Base-by-base conservation (phyloP, 2,888 invertebrate species). In the Agonopterix arenella region DNA sequence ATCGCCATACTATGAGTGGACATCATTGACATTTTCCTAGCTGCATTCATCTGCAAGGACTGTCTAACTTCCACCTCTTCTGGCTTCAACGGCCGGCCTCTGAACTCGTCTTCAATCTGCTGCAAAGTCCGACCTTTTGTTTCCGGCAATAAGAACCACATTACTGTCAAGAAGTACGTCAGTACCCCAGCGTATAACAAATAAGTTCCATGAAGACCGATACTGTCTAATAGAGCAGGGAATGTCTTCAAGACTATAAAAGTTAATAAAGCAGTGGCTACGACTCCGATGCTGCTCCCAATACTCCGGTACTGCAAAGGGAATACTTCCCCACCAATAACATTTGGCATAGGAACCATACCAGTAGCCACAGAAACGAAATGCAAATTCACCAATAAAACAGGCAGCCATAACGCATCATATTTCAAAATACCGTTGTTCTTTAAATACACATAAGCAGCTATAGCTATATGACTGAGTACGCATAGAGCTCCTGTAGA, bases 311-410 rank as follows among this genome's bases (percentile, higher is more conserved):
- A 90, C 46, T 89, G 84, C 18, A 91, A 76, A 1, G 93, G 90
- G 56, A 93, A 93, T 0, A 94, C 83, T 66, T 94, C 94, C 0
- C 93, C 93, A 38, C 92, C 90, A 76, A 94, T 90, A 4, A 93
- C 91, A 81, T 92, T 93, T 0, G 94, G 93, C 51, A 94, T 60
- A 0, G 93, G 93, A 8, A 92, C 76, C 64, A 91, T 80, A 0
- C 93, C 93, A 1, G 91, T 74, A 2, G 90, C 86, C 1, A 92
- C 84, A 8, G 90, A 88, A 10, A 89, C 80, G 45, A 90, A 90
- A 55, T 92, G 92, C 1, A 83, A 55, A 61, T 92, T 73, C 44
- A 91, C 68, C 61, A 90, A 65, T 55, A 90, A 54, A 52, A 90
- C 73, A 1, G 90, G 83, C 4, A 90, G 61, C 85, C 88, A 90